phyloP scores from a whole-genome alignment of 1,140 invertebrate genomes.

The Pseudomyrmex sp. region DNA sequence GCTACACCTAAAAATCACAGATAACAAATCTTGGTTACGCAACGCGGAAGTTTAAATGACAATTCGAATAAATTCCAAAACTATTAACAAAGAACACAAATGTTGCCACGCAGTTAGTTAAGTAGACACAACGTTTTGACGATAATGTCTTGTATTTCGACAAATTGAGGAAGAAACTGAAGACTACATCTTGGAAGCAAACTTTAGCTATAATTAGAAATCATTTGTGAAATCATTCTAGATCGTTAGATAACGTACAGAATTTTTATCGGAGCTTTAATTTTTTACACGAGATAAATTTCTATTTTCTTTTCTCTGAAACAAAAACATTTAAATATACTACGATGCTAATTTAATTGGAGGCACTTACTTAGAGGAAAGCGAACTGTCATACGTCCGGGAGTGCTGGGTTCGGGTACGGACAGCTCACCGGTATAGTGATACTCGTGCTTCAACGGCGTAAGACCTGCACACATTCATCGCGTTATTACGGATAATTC shows the following conservation, averaged over 20 bases:
- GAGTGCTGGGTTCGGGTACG: slow-evolving; percentile 88
- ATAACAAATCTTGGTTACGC: slow-evolving; percentile 30
- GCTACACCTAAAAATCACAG: slow-evolving; percentile 87
- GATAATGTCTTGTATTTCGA: slow-evolving; percentile 27
- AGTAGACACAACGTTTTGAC: not conserved
- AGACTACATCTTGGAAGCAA: not conserved
- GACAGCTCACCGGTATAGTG: slow-evolving; percentile 90
- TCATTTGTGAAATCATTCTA: not conserved
- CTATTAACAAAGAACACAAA: slow-evolving; percentile 7
- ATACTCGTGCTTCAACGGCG: slow-evolving; percentile 90
- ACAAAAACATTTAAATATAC: not conserved
- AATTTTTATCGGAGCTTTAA: not conserved
- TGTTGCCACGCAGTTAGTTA: not conserved
- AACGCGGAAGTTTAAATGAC: not conserved
- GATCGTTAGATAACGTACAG: not conserved
- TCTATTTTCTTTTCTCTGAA: not conserved
- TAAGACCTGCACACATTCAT: slow-evolving; percentile 86
- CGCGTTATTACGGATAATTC: slow-evolving; percentile 73
- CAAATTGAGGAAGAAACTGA: not conserved
- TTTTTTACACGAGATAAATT: not conserved
- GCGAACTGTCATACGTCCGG: slow-evolving; percentile 89
- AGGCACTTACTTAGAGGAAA: slow-evolving; percentile 92
- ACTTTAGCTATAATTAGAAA: not conserved
- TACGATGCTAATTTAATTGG: not conserved
- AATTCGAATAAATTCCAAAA: slow-evolving; percentile 4